Evolutionary conservation across 1,140 invertebrate species (phyloP).

Genomic region (Chironomus striatipennis): DNA sequence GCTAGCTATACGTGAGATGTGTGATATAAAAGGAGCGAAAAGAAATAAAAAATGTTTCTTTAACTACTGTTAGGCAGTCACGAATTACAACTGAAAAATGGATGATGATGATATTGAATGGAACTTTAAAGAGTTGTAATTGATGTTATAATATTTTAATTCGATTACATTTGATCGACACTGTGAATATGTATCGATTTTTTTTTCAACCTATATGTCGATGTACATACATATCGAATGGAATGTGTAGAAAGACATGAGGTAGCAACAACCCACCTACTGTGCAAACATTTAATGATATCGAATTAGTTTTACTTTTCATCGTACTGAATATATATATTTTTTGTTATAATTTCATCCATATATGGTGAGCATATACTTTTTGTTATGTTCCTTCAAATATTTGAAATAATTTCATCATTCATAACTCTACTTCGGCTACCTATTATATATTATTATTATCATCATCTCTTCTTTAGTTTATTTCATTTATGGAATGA

Average conservation of each 20-base stretch:
- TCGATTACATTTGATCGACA: slow-evolving; percentile 7
- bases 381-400: neutral
- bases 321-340: neutral
- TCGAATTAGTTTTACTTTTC: slow-evolving; percentile 2
- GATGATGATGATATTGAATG: slow-evolving; percentile 8
- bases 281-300: slow-evolving; percentile 11
- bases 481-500: neutral
- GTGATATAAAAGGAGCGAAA: neutral
- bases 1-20: too few species aligned
- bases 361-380: neutral
- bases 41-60: too few species aligned
- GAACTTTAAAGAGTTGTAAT: neutral
- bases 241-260: slow-evolving; percentile 10
- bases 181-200: slow-evolving; percentile 12
- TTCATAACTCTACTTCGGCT: neutral
- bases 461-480: neutral
- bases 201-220: neutral
- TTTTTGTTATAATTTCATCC: neutral
- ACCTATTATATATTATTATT: neutral
- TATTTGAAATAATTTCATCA: neutral
- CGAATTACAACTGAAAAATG: slow-evolving; percentile 13
- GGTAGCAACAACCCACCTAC: slow-evolving; percentile 5
- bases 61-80: neutral
- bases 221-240: neutral
- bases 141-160: slow-evolving; percentile 15